These are phyloP conservation scores for Anthopleura xanthogrammica DNA, from an alignment of 92 coral and sea anemone genomes.

Conservation along the genomic window DNA sequence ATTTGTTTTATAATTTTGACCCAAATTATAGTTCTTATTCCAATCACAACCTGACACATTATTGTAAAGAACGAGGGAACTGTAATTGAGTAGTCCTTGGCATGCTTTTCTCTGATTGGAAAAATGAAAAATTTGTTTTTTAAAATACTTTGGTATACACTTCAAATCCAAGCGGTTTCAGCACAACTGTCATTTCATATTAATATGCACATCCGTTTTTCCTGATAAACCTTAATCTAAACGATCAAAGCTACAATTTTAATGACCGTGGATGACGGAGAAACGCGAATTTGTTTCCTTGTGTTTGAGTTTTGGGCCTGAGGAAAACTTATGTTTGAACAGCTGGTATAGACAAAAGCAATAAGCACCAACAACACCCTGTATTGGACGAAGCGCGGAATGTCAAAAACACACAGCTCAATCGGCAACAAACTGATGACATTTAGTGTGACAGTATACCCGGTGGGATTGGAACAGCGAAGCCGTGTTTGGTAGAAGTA, in stretches of 20 bases:
- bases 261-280: background rate
- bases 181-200: background rate
- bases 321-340: background rate
- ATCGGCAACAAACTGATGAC: background rate
- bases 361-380: background rate
- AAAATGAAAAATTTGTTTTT: background rate
- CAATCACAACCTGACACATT: background rate
- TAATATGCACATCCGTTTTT: slow-evolving; percentile 5
- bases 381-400: background rate
- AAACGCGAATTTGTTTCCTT: background rate
- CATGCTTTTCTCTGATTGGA: background rate
- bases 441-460: background rate
- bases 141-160: background rate
- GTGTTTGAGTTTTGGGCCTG: background rate
- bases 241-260: background rate
- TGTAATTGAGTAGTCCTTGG: background rate
- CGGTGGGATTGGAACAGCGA: background rate
- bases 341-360: slow-evolving; percentile 2
- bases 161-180: background rate
- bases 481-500: background rate
- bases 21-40: background rate
- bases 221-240: background rate
- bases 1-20: background rate
- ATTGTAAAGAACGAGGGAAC: background rate
- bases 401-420: background rate